Evolutionary conservation across 2,888 invertebrate genomes (phyloP), one percentile per base, ranked within the genome.

Genomic region (Agrochola litura): DNA sequence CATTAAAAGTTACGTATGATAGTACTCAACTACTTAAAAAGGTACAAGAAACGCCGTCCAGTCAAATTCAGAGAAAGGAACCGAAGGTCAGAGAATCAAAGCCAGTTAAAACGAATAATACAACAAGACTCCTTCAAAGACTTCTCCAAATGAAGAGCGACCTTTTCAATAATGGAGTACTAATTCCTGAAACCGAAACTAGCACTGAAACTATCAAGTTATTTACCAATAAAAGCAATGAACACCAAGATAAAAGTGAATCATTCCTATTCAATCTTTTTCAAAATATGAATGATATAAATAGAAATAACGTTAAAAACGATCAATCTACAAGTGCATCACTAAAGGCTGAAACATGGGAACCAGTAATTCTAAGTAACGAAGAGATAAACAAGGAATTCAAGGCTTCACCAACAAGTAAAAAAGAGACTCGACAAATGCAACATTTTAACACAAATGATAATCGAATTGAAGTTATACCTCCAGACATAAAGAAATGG

Each of bases 81-180:
- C 60, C 37, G 3, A 74, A 70, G 43, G 6, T 43, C 4, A 60
- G 0, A 22, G 22, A 65, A 25, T 12, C 65, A 25, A 73, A 56
- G 16, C 19, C 56, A 30, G 10, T 41, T 2, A 25, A 72, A 14
- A 69, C 37, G 10, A 70, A 49, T 63, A 30, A 60, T 61, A 37
- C 74, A 58, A 65, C 58, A 41, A 54, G 30, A 64, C 46, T 86
- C 12, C 66, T 84, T 16, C 19, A 73, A 2, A 69, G 46, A 14
- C 43, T 75, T 56, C 69, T 84, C 14, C 72, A 43, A 66, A 74
- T 58, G 30, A 77, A 63, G 14, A 69, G 43, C 61, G 68, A 69
- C 8, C 84, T 71, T 49, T 61, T 81, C 41, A 82, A 64, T 56
- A 78, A 82, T 60, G 74, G 68, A 56, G 52, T 52, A 22, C 19